Evolutionary conservation across 1,140 invertebrate species (phyloP).

Genomic region (Lucilia sericata): DNA sequence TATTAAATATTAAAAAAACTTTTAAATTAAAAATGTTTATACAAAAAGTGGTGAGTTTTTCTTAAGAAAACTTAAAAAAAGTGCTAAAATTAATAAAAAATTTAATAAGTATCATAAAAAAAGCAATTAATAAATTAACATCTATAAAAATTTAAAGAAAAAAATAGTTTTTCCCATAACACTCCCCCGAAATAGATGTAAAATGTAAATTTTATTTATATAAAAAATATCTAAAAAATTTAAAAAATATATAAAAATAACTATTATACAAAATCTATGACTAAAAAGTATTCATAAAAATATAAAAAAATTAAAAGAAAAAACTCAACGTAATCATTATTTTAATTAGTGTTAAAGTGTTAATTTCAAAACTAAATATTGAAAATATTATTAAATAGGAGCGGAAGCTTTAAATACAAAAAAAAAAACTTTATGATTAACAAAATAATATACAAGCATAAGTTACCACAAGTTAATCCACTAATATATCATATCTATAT

Average conservation of each 20-base stretch:
- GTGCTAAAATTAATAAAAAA: neutral
- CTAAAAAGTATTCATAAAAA: neutral
- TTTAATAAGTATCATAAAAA: neutral
- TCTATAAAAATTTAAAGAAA: neutral
- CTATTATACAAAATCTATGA: neutral
- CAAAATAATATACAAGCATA: neutral
- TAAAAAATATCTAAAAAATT: neutral
- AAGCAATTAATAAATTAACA: neutral
- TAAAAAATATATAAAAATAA: neutral
- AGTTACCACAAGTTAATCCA: neutral
- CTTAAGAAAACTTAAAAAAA: neutral
- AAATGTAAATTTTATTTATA: neutral
- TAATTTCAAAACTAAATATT: conserved; percentile 13
- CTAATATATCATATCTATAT: neutral
- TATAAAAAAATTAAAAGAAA: neutral
- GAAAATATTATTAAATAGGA: conserved; percentile 2
- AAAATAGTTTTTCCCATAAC: neutral
- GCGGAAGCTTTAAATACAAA: conserved; percentile 1
- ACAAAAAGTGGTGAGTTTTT: conserved; percentile 40
- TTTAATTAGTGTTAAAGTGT: conserved; percentile 4
- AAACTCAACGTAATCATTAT: neutral
- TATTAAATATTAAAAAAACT: neutral
- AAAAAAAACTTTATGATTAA: neutral
- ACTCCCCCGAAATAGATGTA: neutral
- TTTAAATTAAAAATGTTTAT: conserved; percentile 32